Base-by-base conservation (phyloP, 2,113 vertebrate genomes). In the Maccullochella peelii region DNA sequence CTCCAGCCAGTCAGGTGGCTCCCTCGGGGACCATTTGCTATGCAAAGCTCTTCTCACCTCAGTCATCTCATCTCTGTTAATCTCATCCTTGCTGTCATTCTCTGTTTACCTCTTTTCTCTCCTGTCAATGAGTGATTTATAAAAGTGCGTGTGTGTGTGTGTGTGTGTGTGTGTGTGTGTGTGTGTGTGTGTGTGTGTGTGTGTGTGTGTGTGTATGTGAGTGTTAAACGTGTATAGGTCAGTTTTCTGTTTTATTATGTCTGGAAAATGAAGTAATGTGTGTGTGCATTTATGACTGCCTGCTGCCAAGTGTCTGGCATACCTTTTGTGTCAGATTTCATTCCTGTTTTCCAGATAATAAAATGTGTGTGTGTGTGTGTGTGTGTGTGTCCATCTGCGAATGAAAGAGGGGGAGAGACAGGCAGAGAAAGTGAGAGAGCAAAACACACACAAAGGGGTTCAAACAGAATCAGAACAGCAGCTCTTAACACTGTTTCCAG, bases 241-340 rank as follows among this genome's bases (percentile, higher is more conserved):
- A 54, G 42, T 61, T 71, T 70, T 59, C 52, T 36, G 23, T 67
- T 76, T 78, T 47, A 33, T 30, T 73, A 72, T 66, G 42, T 61
- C 36, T n/a, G 18, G 66, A 68, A 79, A 70, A 71, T 77, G 20
- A 83, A 69, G 77, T 44, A 6, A 65, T 61, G 36, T 21, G 33
- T 30, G 20, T 68, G 55, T 4, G 20, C 16, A 25, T 88, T 80
- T 86, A 49, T 23, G 14, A 58, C 27, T n/a, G 50, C 30, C 54
- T 59, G 14, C 73, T 82, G 83, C 76, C 69, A 80, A 69, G 75
- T 57, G 66, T 27, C 66, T 58, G 47, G 27, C 81, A 54, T 70
- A 76, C 70, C 55, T 78, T 59, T 33, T 62, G 86, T 83, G 58
- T 90, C 83, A 76, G 54, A 67, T 88, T 77, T 78, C 84, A 80